Evolutionary conservation across 2,888 invertebrate species (phyloP).

Genomic region (Zaprionus obscuricornis): DNA sequence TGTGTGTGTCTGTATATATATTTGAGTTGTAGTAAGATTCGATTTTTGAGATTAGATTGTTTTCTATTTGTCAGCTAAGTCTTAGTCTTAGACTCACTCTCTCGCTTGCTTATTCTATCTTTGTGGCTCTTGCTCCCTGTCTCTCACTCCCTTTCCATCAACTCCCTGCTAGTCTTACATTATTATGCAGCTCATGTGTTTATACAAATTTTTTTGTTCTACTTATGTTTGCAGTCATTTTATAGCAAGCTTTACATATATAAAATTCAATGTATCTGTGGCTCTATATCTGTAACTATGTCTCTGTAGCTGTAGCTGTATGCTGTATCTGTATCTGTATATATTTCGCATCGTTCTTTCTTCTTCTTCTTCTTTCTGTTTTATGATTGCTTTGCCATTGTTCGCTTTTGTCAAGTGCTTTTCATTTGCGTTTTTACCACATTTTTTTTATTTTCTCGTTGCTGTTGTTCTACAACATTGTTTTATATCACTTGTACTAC

Average conservation of each 20-base stretch:
- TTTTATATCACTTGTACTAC: constrained; percentile 30
- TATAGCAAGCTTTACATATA: neutral
- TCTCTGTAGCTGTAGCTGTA: neutral
- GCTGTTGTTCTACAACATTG: constrained; percentile 24
- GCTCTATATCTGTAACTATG: neutral
- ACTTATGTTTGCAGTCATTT: constrained; percentile 22
- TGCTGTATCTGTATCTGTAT: neutral
- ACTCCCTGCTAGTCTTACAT: no score
- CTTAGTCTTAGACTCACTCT: no score
- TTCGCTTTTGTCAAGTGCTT: constrained; percentile 58
- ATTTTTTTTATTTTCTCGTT: constrained; percentile 29
- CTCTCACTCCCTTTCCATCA: no score
- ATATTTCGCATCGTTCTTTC: no score
- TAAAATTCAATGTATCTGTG: neutral
- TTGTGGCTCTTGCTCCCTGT: no score
- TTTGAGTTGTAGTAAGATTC: no score
- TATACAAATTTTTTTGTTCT: constrained; percentile 14
- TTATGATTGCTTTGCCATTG: constrained; percentile 47
- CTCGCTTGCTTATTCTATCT: no score
- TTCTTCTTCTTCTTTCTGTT: constrained; percentile 2
- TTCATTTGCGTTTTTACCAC: constrained; percentile 48
- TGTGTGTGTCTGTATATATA: no score
- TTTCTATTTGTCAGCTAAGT: no score
- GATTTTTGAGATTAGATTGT: no score
- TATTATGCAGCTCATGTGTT: constrained; percentile 38